phyloP scores from a whole-genome alignment of 1,140 invertebrate genomes.

The Bombus terrestris region DNA sequence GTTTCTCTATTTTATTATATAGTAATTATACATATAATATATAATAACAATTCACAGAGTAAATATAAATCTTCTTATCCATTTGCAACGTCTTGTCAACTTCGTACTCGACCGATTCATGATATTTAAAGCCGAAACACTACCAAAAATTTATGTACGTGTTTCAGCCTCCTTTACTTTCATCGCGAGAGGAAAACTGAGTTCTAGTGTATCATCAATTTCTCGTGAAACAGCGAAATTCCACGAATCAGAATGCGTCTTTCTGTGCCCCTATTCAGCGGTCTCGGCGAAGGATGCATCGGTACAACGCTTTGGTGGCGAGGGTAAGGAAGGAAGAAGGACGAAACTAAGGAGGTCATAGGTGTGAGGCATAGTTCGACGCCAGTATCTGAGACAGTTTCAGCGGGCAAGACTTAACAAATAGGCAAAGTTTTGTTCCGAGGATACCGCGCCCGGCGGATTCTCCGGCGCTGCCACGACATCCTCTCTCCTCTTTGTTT shows the following conservation, averaged over 20 bases:
- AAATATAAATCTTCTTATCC: not conserved
- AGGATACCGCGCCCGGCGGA: conserved; percentile 72
- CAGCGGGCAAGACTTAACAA: conserved; percentile 81
- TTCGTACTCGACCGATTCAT: not conserved
- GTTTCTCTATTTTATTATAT: no score
- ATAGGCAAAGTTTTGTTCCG: conserved; percentile 81
- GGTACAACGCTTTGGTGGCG: conserved; percentile 33
- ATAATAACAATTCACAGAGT: not conserved
- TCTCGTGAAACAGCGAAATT: conserved; percentile 24
- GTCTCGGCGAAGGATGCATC: conserved; percentile 53
- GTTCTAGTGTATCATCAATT: conserved; percentile 25
- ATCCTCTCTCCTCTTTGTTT: conserved; percentile 80
- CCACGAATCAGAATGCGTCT: conserved; percentile 13
- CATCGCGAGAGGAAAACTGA: not conserved
- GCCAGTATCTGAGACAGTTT: conserved; percentile 81
- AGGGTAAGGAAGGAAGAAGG: conserved; percentile 51
- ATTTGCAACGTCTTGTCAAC: not conserved
- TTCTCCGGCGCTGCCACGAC: conserved; percentile 75
- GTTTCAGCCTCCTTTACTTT: not conserved
- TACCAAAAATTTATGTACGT: no score
- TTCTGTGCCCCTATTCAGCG: conserved; percentile 6
- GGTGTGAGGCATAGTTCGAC: conserved; percentile 73
- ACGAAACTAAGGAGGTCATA: conserved; percentile 62
- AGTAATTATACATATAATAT: no score
- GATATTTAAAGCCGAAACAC: not conserved